Conservation (phyloP, 2,113 vertebrate species). For the Thamnophis sirtalis region DNA sequence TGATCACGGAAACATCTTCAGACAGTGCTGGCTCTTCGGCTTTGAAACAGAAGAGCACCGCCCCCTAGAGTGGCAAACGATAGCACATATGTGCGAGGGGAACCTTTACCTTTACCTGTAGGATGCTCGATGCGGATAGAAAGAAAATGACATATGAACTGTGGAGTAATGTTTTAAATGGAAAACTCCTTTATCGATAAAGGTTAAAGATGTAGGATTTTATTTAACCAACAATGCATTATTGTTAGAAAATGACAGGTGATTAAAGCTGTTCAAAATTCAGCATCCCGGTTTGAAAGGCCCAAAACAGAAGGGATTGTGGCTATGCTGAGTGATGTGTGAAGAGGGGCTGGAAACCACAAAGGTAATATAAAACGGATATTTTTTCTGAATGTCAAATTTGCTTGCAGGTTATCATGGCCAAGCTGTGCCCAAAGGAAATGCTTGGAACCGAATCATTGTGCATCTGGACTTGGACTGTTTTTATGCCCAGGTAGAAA, state of each 20-base stretch:
- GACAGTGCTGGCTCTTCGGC: no score
- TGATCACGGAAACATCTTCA: no score
- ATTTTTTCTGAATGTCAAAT: background rate
- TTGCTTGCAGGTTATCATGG: constrained; percentile 1
- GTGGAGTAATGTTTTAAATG: background rate
- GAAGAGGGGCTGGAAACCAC: background rate
- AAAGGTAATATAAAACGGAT: background rate
- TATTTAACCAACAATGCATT: background rate
- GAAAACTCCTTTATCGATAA: background rate
- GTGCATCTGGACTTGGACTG: constrained; percentile 88
- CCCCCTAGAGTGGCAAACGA: no score
- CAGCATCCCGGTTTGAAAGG: background rate
- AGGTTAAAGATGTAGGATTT: background rate
- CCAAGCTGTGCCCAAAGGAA: background rate
- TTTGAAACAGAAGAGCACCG: no score
- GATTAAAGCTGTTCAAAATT: background rate
- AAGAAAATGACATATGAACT: background rate
- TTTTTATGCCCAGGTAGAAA: constrained; percentile 93
- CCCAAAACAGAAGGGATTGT: no score
- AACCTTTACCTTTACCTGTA: no score
- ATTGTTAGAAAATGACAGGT: background rate
- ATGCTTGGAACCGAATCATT: constrained; percentile 63
- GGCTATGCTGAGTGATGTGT: no score
- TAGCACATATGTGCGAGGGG: no score
- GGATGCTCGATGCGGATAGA: background rate